Conservation (phyloP, 1,140 invertebrate species). For the Formica exsecta region DNA sequence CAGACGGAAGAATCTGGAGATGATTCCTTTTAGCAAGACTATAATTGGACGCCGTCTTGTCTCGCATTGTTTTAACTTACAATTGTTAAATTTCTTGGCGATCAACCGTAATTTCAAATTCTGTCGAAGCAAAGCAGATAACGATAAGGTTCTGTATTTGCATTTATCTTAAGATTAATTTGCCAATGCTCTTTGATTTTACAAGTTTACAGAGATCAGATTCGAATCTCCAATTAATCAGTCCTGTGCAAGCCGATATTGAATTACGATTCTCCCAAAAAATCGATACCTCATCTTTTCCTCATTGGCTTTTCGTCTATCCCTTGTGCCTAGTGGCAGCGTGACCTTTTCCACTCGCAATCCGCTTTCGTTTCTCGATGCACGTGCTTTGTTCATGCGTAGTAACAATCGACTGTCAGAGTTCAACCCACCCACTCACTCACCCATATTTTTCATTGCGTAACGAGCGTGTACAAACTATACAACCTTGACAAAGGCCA, state of each 20-base stretch:
- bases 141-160: background rate
- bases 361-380: constrained; percentile 49
- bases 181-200: background rate
- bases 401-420: constrained; percentile 67
- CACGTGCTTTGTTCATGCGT: constrained; percentile 52
- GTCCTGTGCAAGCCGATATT: background rate
- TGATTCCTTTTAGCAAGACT: constrained; percentile 5
- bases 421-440: constrained; percentile 42
- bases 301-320: background rate
- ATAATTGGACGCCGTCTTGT: constrained; percentile 3
- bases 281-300: constrained; percentile 24
- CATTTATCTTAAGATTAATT: constrained; percentile 14
- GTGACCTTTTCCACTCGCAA: constrained; percentile 19
- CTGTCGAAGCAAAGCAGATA: background rate
- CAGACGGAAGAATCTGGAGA: constrained; percentile 11
- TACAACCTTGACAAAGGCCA: constrained; percentile 70
- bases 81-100: background rate
- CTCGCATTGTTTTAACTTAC: background rate
- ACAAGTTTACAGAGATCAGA: background rate
- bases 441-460: constrained; percentile 67
- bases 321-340: background rate
- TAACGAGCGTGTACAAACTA: constrained; percentile 68
- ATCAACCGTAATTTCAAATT: constrained; percentile 22
- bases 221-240: background rate
- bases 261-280: background rate